Conservation (phyloP, 1,140 invertebrate genomes). For the Cyphomyrmex costatus region DNA sequence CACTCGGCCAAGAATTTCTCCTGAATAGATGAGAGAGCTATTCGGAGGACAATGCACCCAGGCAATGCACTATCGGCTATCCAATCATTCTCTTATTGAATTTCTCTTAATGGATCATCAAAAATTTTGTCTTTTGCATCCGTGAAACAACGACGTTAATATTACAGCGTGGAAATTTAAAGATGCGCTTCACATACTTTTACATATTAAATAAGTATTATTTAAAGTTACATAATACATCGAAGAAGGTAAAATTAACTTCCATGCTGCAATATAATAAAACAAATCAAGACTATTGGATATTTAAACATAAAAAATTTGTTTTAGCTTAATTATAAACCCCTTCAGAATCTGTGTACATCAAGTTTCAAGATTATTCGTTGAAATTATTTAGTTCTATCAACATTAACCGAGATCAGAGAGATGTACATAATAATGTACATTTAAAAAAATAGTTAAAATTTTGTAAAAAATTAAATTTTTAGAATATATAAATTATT, state of each 20-base stretch:
- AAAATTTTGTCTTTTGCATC: neutral
- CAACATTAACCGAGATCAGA: too few species aligned
- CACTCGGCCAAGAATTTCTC: conserved; percentile 66
- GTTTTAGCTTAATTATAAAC: neutral
- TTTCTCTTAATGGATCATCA: conserved; percentile 59
- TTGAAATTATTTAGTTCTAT: too few species aligned
- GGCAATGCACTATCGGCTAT: neutral
- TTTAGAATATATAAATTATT: too few species aligned
- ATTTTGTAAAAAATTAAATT: too few species aligned
- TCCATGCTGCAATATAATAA: neutral
- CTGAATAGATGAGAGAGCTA: conserved; percentile 60
- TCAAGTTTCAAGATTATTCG: too few species aligned
- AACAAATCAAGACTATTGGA: neutral
- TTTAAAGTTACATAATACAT: neutral
- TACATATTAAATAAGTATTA: neutral
- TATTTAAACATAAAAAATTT: neutral
- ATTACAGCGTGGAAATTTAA: neutral
- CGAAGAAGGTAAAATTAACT: neutral
- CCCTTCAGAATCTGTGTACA: too few species aligned
- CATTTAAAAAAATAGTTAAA: too few species aligned
- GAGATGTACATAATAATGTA: too few species aligned
- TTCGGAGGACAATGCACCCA: conserved; percentile 70
- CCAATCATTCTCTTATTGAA: conserved; percentile 18
- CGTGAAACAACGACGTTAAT: neutral
- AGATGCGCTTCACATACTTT: neutral